These are phyloP conservation scores for Galaxias olidus DNA, from an alignment of 2,797 vertebrate species.

Conservation along the genomic window DNA sequence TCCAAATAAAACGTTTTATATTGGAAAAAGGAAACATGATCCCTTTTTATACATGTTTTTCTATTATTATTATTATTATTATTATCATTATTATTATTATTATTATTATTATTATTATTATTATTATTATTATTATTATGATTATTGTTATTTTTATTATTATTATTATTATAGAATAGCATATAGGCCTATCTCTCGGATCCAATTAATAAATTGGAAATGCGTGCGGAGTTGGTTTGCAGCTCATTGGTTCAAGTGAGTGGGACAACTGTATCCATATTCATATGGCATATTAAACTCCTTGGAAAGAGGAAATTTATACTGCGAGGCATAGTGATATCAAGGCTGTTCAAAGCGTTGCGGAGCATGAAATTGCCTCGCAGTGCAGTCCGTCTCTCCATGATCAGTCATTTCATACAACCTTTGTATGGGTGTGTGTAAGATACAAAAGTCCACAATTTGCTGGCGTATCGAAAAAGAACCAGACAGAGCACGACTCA, in stretches of 20 bases:
- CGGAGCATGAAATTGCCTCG: constrained; percentile 65
- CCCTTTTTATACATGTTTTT: constrained; percentile 3
- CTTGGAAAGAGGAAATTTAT: constrained; percentile 38
- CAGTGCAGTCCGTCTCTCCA: constrained; percentile 24
- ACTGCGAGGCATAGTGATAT: constrained; percentile 40
- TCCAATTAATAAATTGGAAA: constrained; percentile 35
- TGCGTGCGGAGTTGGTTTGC: constrained; percentile 13
- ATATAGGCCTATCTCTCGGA: constrained; percentile 6
- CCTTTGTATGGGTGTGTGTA: constrained; percentile 12
- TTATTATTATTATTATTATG: too few relatives aligned
- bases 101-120: too few relatives aligned
- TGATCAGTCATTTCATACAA: constrained; percentile 44
- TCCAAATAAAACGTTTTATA: constrained; percentile 73
- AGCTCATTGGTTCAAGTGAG: constrained; percentile 57
- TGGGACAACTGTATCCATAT: constrained; percentile 59
- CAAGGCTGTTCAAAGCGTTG: constrained; percentile 53
- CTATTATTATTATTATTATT: too few relatives aligned
- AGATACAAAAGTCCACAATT: constrained; percentile 3
- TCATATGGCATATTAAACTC: constrained; percentile 33
- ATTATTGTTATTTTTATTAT: too few relatives aligned
- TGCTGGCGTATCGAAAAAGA: constrained; percentile 8
- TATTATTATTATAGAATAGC: too few relatives aligned
- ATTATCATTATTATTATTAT: too few relatives aligned
- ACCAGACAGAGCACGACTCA: constrained; percentile 1
- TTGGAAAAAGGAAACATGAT: constrained; percentile 29